phyloP scores from a whole-genome alignment of 2,113 vertebrate species.

The Neodontobutis hainanensis region DNA sequence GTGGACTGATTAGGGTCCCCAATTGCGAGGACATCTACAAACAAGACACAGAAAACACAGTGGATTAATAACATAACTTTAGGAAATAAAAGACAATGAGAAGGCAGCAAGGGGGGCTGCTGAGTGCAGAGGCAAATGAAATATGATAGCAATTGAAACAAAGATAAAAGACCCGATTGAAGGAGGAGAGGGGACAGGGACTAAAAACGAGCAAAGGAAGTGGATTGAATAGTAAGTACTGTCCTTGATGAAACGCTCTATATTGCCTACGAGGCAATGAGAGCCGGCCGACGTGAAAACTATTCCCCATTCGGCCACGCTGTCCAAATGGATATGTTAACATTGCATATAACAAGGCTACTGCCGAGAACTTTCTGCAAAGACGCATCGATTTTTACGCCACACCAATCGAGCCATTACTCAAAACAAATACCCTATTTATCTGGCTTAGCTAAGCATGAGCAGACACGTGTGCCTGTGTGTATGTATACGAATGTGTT shows the following conservation, averaged over 20 bases:
- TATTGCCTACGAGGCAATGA: slow-evolving; percentile 52
- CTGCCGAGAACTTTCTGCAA: slow-evolving; percentile 65
- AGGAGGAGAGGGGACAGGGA: slow-evolving; percentile 40
- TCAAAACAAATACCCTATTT: slow-evolving; percentile 80
- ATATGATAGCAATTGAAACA: slow-evolving; percentile 55
- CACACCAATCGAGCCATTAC: slow-evolving; percentile 75
- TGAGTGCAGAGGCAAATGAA: slow-evolving; percentile 33
- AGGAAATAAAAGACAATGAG: slow-evolving; percentile 26
- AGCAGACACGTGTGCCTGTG: slow-evolving; percentile 30
- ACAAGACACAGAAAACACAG: slow-evolving; percentile 19
- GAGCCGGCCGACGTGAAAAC: slow-evolving; percentile 56
- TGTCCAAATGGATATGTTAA: slow-evolving; percentile 75
- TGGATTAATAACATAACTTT: slow-evolving; percentile 31
- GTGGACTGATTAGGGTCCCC: slow-evolving; percentile 85
- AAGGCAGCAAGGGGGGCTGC: slow-evolving; percentile 30
- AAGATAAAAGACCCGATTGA: slow-evolving; percentile 59
- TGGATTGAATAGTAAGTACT: slow-evolving; percentile 64
- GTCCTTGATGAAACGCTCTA: slow-evolving; percentile 63
- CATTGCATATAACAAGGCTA: slow-evolving; percentile 63
- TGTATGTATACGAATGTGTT: slow-evolving; percentile 16
- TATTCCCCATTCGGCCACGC: slow-evolving; percentile 52
- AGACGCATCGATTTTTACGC: slow-evolving; percentile 75
- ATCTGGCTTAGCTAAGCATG: slow-evolving; percentile 71
- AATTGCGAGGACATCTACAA: slow-evolving; percentile 82
- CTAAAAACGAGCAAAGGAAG: slow-evolving; percentile 44